phyloP scores from a whole-genome alignment of 30 jellyfish, hydroid and myxozoan species.

The Catostylus mosaicus region DNA sequence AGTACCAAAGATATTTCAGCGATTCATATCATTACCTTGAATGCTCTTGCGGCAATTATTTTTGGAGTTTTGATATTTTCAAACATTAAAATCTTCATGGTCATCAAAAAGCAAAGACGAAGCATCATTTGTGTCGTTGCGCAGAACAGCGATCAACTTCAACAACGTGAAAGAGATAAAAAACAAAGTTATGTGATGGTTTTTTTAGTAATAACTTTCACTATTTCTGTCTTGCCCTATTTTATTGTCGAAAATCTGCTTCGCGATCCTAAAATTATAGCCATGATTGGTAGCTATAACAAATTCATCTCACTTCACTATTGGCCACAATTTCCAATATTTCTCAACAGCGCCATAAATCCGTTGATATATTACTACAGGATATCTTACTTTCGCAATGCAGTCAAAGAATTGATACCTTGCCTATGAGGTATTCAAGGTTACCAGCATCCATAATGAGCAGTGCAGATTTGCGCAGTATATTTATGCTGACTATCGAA shows the following conservation, averaged over 20 bases:
- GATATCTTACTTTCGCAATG: background rate
- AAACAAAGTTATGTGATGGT: background rate
- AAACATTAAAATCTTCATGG: background rate
- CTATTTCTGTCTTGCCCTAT: background rate
- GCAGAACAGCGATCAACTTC: background rate
- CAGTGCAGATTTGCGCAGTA: no score
- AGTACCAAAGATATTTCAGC: background rate
- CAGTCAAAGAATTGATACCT: background rate
- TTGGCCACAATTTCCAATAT: background rate
- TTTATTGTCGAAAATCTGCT: background rate
- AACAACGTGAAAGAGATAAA: background rate
- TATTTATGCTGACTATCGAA: no score
- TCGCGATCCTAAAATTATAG: background rate
- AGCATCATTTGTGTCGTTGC: background rate
- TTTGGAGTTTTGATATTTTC: background rate
- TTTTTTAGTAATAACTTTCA: background rate
- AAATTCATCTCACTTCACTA: no score
- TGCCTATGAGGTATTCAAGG: background rate
- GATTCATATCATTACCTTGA: background rate
- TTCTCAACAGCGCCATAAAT: constrained; percentile 14
- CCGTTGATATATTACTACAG: constrained; percentile 26
- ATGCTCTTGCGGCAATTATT: background rate
- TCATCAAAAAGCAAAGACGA: background rate
- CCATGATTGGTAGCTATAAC: no score
- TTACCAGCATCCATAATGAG: no score